Conservation (phyloP, 1,140 invertebrate species). For the Oscheius sp. region DNA sequence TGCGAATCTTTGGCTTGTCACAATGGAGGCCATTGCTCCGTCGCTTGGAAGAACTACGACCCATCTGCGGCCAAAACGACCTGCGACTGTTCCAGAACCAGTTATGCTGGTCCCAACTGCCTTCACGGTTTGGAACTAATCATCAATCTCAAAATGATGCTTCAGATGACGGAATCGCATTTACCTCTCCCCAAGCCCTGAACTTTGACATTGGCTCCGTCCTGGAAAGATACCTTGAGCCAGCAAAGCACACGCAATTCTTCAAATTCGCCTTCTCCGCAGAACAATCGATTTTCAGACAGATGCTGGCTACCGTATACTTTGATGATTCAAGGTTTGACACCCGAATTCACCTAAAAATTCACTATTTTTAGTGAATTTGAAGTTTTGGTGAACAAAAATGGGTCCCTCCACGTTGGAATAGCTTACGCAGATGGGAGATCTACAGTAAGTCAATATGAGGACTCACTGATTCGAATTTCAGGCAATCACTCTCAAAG, state of each 20-base stretch:
- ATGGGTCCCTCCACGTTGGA: slow-evolving; percentile 18
- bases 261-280: slow-evolving; percentile 17
- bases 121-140: not conserved
- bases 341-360: not conserved
- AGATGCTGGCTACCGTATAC: slow-evolving; percentile 1
- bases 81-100: slow-evolving; percentile 28
- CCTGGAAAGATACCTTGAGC: not conserved
- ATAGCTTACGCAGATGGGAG: slow-evolving; percentile 18
- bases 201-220: not conserved
- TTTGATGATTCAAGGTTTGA: not conserved
- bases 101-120: slow-evolving; percentile 9
- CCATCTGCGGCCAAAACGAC: slow-evolving; percentile 9
- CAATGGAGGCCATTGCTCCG: slow-evolving; percentile 31
- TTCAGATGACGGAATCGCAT: slow-evolving; percentile 18
- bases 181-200: not conserved
- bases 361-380: slow-evolving; percentile 14
- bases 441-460: not conserved
- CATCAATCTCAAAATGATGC: not conserved
- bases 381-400: slow-evolving; percentile 24
- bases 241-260: not conserved
- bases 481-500: slow-evolving; percentile 17
- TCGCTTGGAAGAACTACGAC: slow-evolving; percentile 15
- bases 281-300: not conserved
- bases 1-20: slow-evolving; percentile 9
- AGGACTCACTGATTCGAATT: not conserved